Base-by-base conservation (phyloP, 2,888 invertebrate species). In the Dorcus hopei region DNA sequence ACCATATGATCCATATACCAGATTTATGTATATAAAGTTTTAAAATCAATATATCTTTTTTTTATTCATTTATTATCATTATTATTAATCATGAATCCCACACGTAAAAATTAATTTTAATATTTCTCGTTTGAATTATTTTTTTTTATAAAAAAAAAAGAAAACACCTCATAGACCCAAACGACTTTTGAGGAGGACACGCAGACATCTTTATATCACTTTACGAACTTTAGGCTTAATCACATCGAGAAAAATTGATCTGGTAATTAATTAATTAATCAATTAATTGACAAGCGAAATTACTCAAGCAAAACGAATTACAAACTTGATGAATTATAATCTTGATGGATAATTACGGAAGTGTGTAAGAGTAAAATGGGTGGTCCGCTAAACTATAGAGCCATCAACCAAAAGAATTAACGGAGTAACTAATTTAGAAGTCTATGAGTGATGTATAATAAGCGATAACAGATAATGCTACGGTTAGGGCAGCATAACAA, bases 1-100 rank as follows among this genome's bases (percentile, higher is more conserved):
- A 65, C 65, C 63, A 65, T 71, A 66, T 72, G 73, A 74, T 77
- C 76, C 76, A 76, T 76, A 74, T 75, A 77, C 76, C 76, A 64
- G 61, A 66, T 61, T 65, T 49, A 49, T 57, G 23, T 54, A 51
- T 58, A 53, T 49, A 58, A 47, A 40, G 53, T 57, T 64, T 60
- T 54, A 56, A 53, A 59, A 57, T 56, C 58, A 58, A 55, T 9
- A 59, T 62, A 61, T 59, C 61, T 65, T 62, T 62, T 63, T 53
- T 57, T 49, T 61, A 54, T 59, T 62, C 64, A 64, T 33, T 33
- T 33, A 33, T 33, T 33, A 33, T 33, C 26, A 33, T 33, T 33
- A 26, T 26, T 26, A 33, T 33, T 33, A 33, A 33, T 33, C 26
- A 72, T 62, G 56, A 66, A 71, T 74, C 73, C 74, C 75, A 75